These are phyloP conservation scores for Drosophila seguyi DNA, from an alignment of 1,140 invertebrate genomes.

Conservation along the genomic window DNA sequence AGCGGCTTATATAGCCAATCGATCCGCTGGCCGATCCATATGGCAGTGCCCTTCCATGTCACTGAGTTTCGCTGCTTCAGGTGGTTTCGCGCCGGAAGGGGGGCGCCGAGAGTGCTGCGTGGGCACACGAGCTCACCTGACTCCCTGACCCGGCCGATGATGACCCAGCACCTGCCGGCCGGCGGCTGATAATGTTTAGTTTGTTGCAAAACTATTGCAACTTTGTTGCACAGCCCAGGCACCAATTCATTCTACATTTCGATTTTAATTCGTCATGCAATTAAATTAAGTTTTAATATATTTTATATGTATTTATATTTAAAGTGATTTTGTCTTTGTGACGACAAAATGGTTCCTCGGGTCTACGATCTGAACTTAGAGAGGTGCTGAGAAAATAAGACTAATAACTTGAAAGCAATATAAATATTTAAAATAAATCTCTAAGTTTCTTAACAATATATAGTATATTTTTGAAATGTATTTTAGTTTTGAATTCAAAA, in stretches of 20 bases:
- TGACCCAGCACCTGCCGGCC: slow-evolving; percentile 28
- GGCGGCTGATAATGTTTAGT: slow-evolving; percentile 28
- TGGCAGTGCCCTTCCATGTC: slow-evolving; percentile 7
- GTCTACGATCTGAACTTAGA: neutral
- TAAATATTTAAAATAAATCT: neutral
- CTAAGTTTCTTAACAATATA: neutral
- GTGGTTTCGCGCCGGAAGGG: slow-evolving; percentile 2
- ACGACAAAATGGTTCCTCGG: neutral
- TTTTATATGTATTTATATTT: neutral
- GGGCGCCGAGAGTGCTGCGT: slow-evolving; percentile 3
- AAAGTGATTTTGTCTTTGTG: neutral
- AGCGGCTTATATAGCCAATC: slow-evolving; percentile 41
- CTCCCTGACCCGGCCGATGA: slow-evolving; percentile 22
- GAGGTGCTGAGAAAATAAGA: neutral
- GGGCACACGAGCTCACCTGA: slow-evolving; percentile 14
- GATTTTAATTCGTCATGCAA: slow-evolving; percentile 1
- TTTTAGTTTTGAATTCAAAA: too few relatives aligned
- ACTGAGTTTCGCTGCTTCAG: slow-evolving; percentile 41
- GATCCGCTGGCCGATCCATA: neutral
- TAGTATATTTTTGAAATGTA: too few relatives aligned
- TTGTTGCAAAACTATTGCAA: slow-evolving; percentile 26
- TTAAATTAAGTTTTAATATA: neutral
- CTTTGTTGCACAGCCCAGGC: slow-evolving; percentile 1
- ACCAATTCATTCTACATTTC: neutral
- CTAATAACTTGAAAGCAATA: neutral